phyloP scores from a whole-genome alignment of 2,888 invertebrate genomes.

The Cosmia trapezina region DNA sequence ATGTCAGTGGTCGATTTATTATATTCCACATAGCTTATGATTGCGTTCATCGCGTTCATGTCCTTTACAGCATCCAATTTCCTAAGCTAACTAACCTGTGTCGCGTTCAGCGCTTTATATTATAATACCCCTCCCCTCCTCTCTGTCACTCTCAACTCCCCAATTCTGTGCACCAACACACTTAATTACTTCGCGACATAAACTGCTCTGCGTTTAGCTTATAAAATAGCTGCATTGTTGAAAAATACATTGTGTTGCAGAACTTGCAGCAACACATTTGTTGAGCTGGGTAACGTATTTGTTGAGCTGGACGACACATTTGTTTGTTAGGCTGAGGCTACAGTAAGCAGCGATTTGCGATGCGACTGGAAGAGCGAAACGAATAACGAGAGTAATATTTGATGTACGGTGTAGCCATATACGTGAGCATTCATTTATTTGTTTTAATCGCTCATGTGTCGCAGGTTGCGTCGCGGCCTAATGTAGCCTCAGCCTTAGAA shows the following conservation, averaged over 20 bases:
- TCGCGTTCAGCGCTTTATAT: conserved; percentile 20
- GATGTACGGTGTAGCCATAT: too few relatives aligned
- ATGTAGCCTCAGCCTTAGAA: too few relatives aligned
- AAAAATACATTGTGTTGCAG: conserved; percentile 17
- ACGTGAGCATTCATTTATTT: too few relatives aligned
- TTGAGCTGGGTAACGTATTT: conserved; percentile 7
- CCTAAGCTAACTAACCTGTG: conserved; percentile 28
- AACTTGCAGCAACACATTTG: conserved; percentile 18
- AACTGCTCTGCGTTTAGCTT: conserved; percentile 33
- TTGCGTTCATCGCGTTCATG: conserved; percentile 3
- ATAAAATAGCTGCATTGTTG: conserved; percentile 22
- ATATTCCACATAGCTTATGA: neutral
- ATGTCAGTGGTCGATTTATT: too few relatives aligned
- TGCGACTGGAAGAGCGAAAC: too few relatives aligned
- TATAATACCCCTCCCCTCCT: conserved; percentile 2
- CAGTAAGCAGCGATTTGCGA: too few relatives aligned
- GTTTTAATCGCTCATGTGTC: too few relatives aligned
- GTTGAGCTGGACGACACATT: conserved; percentile 21
- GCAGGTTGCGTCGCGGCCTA: too few relatives aligned
- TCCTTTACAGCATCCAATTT: conserved; percentile 21
- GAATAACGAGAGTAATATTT: too few relatives aligned
- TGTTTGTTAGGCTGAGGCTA: too few relatives aligned
- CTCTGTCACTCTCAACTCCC: neutral
- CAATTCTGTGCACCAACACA: conserved; percentile 6
- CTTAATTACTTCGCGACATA: conserved; percentile 35